Evolutionary conservation across 2,888 invertebrate species (phyloP), one percentile per base, ranked within the genome.

Genomic region (Trachelus stipa): DNA sequence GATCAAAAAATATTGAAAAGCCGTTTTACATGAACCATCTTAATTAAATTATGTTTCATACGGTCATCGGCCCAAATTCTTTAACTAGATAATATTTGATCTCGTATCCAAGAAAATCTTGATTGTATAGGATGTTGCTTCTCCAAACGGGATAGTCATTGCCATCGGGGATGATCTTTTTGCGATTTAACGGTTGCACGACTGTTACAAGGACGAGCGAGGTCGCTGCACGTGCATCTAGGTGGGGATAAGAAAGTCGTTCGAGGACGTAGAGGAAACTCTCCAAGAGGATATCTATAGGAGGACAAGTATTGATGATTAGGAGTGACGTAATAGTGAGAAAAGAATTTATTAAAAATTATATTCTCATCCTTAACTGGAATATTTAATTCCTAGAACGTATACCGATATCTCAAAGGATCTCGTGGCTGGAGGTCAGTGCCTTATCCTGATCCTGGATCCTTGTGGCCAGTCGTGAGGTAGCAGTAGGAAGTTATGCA

Each of bases 181-280:
- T 79, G 78, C 81, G 78, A 80, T 81, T 80, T 73, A 85, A 85
- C 83, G 80, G 84, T 85, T 81, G 82, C 78, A 80, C 77, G 83
- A 79, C 78, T 80, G 80, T 81, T 81, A 83, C 84, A 83, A 84
- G 82, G 82, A 82, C 82, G 82, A 81, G 73, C 81, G 74, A 77
- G 78, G 81, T 81, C 80, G 81, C 80, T 80, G 77, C 75, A 77
- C 71, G 71, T 71, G 4, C 33, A 71, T 56, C 31, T 6, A 31
- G 23, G 71, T 31, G 71, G 71, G 71, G 71, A 71, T 71, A 34
- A 71, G 71, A 71, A 34, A 71, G 31, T 31, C 71, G 31, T 33
- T 34, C 31, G 33, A 34, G 33, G 71, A 31, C 12, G 34, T 33
- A 12, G 71, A 71, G 71, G 31, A 71, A 31, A 31, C 23, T 56